Evolutionary conservation across 2,797 vertebrate species (phyloP).

Genomic region (Molossus molossus): DNA sequence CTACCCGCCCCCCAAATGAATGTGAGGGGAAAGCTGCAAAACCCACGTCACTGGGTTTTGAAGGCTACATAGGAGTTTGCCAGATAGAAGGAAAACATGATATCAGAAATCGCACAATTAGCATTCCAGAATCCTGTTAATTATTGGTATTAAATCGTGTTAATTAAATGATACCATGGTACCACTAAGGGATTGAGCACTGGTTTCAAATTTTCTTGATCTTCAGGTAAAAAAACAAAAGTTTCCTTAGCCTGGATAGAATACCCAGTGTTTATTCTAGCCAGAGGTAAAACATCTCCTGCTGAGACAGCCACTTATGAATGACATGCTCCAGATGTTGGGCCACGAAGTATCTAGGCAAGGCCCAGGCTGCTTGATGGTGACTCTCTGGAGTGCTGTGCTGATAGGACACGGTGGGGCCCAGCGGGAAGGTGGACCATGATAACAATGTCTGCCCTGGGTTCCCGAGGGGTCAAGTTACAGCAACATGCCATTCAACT

Average conservation of each 20-base stretch:
- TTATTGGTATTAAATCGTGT: slow-evolving; percentile 12
- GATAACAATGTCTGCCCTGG: background rate
- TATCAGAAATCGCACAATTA: background rate
- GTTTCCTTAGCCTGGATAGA: background rate
- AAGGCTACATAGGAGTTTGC: slow-evolving; percentile 8
- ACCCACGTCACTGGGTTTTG: background rate
- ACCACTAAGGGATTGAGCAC: background rate
- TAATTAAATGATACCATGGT: background rate
- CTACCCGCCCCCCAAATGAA: background rate
- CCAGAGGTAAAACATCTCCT: slow-evolving; percentile 3
- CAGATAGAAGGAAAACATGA: background rate
- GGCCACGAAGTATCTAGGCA: background rate
- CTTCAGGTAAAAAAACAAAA: slow-evolving; percentile 34
- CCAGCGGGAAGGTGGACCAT: background rate
- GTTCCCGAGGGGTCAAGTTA: background rate
- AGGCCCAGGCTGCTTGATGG: background rate
- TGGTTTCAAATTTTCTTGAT: slow-evolving; percentile 28
- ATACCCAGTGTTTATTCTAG: background rate
- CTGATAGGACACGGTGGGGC: background rate
- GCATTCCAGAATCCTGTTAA: slow-evolving; percentile 21
- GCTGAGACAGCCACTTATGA: background rate
- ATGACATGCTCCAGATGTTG: background rate
- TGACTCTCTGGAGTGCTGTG: background rate
- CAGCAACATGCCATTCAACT: background rate
- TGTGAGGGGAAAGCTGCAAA: background rate